Base-by-base conservation (phyloP, 2,888 invertebrate species). In the Leptopilina drosophilae region DNA sequence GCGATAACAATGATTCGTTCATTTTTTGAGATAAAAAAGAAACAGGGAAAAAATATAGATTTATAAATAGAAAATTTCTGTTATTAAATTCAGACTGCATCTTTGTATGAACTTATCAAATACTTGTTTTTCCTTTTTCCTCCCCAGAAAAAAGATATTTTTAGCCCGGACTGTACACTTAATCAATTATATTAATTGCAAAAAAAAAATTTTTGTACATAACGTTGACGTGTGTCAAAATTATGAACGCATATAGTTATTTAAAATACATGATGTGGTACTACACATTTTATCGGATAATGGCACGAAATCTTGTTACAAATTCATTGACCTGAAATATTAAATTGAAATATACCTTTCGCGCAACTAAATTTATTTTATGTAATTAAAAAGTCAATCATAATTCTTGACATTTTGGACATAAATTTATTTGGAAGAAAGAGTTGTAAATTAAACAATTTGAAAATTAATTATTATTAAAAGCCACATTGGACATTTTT, bases 21-120 rank as follows among this genome's bases (percentile, higher is more conserved):
- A 73, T 53, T 53, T 53, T 53, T 7, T 12, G 7, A 33, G 33
- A 56, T 20, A 53, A 62, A 20, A 62, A 14, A 42, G 3, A 33
- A 5, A 33, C 26, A 26, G 46, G 8, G 46, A 46, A 0, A 9
- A 5, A 46, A 46, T 46, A 26, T 26, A 33, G 1, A 46, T 46
- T 46, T 1, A 12, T 49, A 56, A 14, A 20, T 14, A 9, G 53
- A 14, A 8, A 9, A 20, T 5, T 73, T 3, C n/a, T 8, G 33
- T 56, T 73, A 73, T 59, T 11, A 15, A 12, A 67, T 11, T 33
- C 33, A 33, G n/a, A 73, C n/a, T 26, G 73, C 73, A 73, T 73
- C 73, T 56, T 73, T 73, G 73, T 73, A 73, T 73, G 9, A 73
- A 73, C 56, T 73, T 33, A 73, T 8, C 73, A 73, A 33, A 9